Evolutionary conservation across 1,140 invertebrate genomes (phyloP).

Genomic region (Bombyx mandarina): DNA sequence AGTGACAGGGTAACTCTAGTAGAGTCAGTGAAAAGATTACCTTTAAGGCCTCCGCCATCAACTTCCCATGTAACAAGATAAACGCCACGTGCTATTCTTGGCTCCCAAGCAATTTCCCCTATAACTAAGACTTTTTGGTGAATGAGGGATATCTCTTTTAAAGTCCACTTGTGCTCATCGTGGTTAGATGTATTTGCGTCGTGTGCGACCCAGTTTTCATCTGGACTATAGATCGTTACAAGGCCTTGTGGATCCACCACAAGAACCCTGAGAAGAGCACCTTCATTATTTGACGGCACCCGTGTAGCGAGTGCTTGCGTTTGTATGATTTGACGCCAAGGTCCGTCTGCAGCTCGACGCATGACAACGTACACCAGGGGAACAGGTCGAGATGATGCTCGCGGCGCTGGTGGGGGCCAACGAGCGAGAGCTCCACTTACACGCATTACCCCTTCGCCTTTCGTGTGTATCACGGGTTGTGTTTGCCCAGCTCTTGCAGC

Average conservation of each 20-base stretch:
- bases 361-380: constrained; percentile 80
- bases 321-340: constrained; percentile 78
- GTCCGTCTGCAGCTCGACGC: constrained; percentile 72
- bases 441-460: constrained; percentile 75
- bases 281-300: constrained; percentile 72
- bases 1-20: constrained; percentile 82
- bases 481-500: constrained; percentile 72
- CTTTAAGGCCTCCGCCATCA: constrained; percentile 84
- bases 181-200: constrained; percentile 71
- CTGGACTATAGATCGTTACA: constrained; percentile 77
- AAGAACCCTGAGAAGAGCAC: constrained; percentile 74
- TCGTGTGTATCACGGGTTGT: constrained; percentile 77
- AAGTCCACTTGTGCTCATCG: constrained; percentile 72
- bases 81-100: constrained; percentile 74
- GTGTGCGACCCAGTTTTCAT: constrained; percentile 74
- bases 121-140: constrained; percentile 82
- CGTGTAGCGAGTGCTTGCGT: constrained; percentile 73
- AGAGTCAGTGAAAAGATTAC: constrained; percentile 85
- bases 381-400: constrained; percentile 60
- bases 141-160: constrained; percentile 77
- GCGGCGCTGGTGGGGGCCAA: constrained; percentile 73
- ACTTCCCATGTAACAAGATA: constrained; percentile 89
- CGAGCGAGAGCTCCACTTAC: constrained; percentile 72
- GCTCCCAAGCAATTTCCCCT: constrained; percentile 82
- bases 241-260: constrained; percentile 77